Evolutionary conservation across 1,140 invertebrate species (phyloP).

Genomic region (Drosophila auraria): DNA sequence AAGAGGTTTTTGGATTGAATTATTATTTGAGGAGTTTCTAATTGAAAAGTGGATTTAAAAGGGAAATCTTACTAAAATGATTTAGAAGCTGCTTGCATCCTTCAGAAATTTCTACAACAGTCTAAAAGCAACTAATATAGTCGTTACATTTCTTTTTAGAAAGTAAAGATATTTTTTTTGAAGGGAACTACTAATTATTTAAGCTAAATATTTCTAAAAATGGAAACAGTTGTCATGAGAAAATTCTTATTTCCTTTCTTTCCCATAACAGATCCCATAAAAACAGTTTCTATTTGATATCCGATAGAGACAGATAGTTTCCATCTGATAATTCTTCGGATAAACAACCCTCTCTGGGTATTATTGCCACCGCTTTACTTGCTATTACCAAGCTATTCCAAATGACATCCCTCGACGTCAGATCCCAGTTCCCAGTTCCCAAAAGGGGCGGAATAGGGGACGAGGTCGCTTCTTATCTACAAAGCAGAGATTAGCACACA

Average conservation of each 20-base stretch:
- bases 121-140: neutral
- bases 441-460: conserved; percentile 18
- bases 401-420: conserved; percentile 13
- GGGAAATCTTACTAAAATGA: neutral
- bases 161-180: neutral
- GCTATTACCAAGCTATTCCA: conserved; percentile 1
- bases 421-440: neutral
- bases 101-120: fast-evolving
- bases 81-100: neutral
- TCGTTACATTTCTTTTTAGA: neutral
- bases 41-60: no score
- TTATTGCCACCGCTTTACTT: conserved; percentile 1
- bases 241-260: no score
- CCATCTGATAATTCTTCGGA: neutral
- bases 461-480: conserved; percentile 33
- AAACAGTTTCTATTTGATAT: neutral
- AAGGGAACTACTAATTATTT: neutral
- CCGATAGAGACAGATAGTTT: neutral
- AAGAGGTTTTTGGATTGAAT: neutral
- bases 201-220: no score
- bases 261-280: neutral
- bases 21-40: neutral
- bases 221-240: no score
- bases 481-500: conserved; percentile 31
- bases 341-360: conserved; percentile 9